phyloP scores from a whole-genome alignment of 2,888 invertebrate species.

The Desoria tigrina region DNA sequence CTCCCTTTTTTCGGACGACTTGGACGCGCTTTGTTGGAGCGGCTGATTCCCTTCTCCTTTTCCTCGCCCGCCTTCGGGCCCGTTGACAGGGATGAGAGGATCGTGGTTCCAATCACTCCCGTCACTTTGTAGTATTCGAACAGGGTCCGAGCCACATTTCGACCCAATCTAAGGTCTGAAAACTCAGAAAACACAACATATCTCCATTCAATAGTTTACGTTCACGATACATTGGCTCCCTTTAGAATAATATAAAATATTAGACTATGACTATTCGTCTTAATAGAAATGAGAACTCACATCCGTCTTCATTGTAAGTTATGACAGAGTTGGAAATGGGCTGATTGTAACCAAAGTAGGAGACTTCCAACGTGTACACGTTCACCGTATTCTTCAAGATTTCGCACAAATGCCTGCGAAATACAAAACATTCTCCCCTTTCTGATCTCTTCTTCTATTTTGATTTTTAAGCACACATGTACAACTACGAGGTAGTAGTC shows the following conservation, averaged over 20 bases:
- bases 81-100: slow-evolving; percentile 56
- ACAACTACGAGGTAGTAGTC: too few relatives aligned
- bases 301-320: slow-evolving; percentile 90
- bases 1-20: slow-evolving; percentile 4
- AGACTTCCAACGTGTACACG: slow-evolving; percentile 86
- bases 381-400: slow-evolving; percentile 75
- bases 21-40: slow-evolving; percentile 42
- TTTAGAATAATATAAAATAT: not conserved
- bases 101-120: slow-evolving; percentile 65
- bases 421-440: not conserved
- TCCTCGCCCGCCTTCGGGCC: slow-evolving; percentile 59
- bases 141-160: slow-evolving; percentile 74
- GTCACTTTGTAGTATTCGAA: slow-evolving; percentile 78
- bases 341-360: slow-evolving; percentile 82
- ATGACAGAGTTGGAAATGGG: slow-evolving; percentile 68
- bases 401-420: slow-evolving; percentile 65
- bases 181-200: not conserved
- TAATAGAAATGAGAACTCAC: slow-evolving; percentile 67
- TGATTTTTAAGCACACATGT: too few relatives aligned
- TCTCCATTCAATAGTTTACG: not conserved
- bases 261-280: not conserved
- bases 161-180: slow-evolving; percentile 73
- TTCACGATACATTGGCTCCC: not conserved
- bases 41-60: slow-evolving; percentile 58
- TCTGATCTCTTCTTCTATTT: too few relatives aligned